phyloP scores from a whole-genome alignment of 2,888 invertebrate species.

The Pachliopta kotzebuea region DNA sequence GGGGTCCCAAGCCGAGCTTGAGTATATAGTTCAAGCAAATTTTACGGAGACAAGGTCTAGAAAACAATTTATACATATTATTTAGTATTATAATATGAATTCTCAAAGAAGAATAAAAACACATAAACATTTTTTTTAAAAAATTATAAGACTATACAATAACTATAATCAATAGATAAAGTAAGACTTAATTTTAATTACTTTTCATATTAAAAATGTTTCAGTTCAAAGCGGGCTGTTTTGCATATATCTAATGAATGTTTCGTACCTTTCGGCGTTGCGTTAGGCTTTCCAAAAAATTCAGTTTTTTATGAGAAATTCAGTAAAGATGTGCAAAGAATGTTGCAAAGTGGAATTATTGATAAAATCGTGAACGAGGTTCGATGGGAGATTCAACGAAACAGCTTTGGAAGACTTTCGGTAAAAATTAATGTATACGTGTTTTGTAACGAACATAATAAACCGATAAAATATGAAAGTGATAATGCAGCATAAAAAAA shows the following conservation, averaged over 20 bases:
- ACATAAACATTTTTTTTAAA: too few relatives aligned
- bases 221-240: constrained; percentile 81
- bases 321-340: constrained; percentile 80
- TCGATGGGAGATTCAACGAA: constrained; percentile 86
- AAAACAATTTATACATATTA: too few relatives aligned
- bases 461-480: neutral
- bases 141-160: too few relatives aligned
- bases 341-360: constrained; percentile 85
- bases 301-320: constrained; percentile 83
- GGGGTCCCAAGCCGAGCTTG: constrained; percentile 85
- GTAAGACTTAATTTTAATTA: neutral
- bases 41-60: constrained; percentile 78
- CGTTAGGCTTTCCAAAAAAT: constrained; percentile 82
- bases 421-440: constrained; percentile 60
- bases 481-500: too few relatives aligned
- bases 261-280: constrained; percentile 86
- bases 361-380: constrained; percentile 85
- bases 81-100: too few relatives aligned
- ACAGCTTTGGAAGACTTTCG: constrained; percentile 81
- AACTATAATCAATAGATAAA: neutral
- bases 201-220: constrained; percentile 31
- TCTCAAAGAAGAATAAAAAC: too few relatives aligned
- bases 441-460: neutral
- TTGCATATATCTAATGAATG: constrained; percentile 88
- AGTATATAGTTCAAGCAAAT: constrained; percentile 86